Evolutionary conservation across 2,797 vertebrate genomes (phyloP), one percentile per base, ranked within the genome.

Genomic region (Naso thynnoides): DNA sequence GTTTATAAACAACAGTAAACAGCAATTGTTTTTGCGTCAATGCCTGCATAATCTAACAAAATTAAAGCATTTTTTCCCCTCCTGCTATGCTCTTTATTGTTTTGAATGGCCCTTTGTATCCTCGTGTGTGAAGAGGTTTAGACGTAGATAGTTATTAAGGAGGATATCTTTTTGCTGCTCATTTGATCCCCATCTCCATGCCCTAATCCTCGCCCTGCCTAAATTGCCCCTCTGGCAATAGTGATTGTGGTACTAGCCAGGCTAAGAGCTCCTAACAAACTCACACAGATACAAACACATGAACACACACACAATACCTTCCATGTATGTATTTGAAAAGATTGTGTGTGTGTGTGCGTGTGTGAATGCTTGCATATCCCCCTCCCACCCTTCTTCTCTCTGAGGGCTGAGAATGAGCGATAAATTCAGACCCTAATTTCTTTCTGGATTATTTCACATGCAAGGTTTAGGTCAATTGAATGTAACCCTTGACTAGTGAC

Each of bases 391-490:
- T 70, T 69, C 57, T 64, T 79, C 62, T 75, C 81, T 84, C 72
- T 49, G 50, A 87, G 63, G 88, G 76, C 83, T 86, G 88, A 86
- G 91, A 96, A 94, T 92, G 89, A 92, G 92, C 93, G 92, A 96
- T 95, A 95, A 94, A 95, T 94, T 95, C 94, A 91, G 65, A 70
- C 63, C 62, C 86, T 96, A 95, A 96, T 96, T 93, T 95, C 94
- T 86, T 85, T 92, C 90, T 86, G 89, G 92, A 95, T 96, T 94
- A 93, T 92, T 94, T 86, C 92, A 85, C 91, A 88, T 86, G 82
- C 90, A 90, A 90, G 93, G 91, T 94, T 96, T 95, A 93, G 89
- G 91, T 92, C 94, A 96, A 95, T 95, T 95, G 93, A 96, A 95
- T 95, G 90, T 94, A 92, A 92, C 91, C 87, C 70, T 86, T 92